Percentiles rank a stretch among this genome's conserved stretches.
Evolutionary conservation across 35 echinoderm and acorn worm species (phyloP).

Genomic region (Ophioderma brevispina): DNA sequence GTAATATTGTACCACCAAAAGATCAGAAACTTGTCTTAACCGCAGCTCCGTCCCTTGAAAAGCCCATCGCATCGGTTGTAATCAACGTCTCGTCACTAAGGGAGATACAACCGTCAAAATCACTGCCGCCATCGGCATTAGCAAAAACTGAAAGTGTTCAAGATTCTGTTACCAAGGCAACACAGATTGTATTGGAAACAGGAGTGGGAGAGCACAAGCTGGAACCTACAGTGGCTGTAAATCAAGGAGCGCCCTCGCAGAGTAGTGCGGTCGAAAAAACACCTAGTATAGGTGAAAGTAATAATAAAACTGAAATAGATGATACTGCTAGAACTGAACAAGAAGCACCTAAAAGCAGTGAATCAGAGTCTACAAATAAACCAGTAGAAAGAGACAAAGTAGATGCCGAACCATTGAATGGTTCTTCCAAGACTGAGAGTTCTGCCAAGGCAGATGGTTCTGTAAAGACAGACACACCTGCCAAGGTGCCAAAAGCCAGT

Average conservation of each 20-base stretch:
- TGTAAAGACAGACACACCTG: neutral
- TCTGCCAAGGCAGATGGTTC: neutral
- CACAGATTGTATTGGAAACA: neutral
- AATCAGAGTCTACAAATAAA: neutral
- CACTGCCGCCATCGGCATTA: neutral
- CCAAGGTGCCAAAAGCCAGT: constrained; percentile 5
- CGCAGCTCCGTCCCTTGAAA: neutral
- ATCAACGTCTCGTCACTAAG: neutral
- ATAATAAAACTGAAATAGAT: too few species aligned
- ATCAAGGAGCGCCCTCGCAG: neutral
- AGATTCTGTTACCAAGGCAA: too few species aligned
- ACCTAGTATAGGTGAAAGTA: neutral
- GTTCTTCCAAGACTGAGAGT: neutral
- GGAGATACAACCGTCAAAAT: neutral
- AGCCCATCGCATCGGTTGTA: neutral
- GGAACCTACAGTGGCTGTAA: neutral
- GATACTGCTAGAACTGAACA: neutral
- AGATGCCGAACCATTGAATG: neutral
- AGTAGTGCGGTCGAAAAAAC: neutral
- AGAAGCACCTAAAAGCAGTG: neutral
- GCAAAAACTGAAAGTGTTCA: neutral
- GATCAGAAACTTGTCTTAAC: neutral
- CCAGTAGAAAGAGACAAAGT: neutral
- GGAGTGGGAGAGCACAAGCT: neutral
- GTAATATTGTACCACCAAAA: neutral